Base-by-base conservation (phyloP, 1,140 invertebrate genomes). In the Brachionus paranguensis region DNA sequence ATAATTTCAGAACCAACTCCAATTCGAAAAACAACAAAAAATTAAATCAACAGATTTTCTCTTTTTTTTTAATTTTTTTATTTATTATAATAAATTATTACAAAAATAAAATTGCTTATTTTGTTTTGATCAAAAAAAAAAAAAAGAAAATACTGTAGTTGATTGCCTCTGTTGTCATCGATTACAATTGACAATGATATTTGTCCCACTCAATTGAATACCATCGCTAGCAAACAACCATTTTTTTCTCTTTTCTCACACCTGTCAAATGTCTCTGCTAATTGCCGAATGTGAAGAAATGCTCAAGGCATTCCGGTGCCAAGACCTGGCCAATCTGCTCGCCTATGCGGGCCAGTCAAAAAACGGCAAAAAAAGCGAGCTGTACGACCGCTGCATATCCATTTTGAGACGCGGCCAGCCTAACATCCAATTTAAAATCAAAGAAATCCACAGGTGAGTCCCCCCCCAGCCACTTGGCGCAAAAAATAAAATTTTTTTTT, bases 61-160 rank as follows among this genome's bases (percentile, higher is more conserved):
- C 12, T 20, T 33, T 41, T 24, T 24, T 33, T 33, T 33, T 5
- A 3, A 33, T 1, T 33, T 33, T 37, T 37, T 7, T 37, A 47
- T 43, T 43, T 72, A 72, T 72, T 72, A 72, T 72, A 72, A 72
- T 72, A 72, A 72, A 72, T 72, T 72, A 72, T 72, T 72, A 72
- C 33, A 72, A 72, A 72, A 47, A 43, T 41, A 0, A 72, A 72
- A 41, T 41, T 60, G 53, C 17, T 55, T 55, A 55, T 60, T 60
- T 60, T 60, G 5, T 60, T 60, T 60, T 60, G 3, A 20, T 60
- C 3, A 24, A 33, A 33, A 33, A 33, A 33, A 33, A 33, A 60
- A 10, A 60, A 20, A 60, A 20, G 14, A 17, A 53, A 53, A 53
- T 7, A 60, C 53, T 60, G n/a, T 68, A 68, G 27, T 72, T 72